These are phyloP conservation scores for Kradibia gibbosae DNA, from an alignment of 1,140 invertebrate genomes.

Conservation along the genomic window DNA sequence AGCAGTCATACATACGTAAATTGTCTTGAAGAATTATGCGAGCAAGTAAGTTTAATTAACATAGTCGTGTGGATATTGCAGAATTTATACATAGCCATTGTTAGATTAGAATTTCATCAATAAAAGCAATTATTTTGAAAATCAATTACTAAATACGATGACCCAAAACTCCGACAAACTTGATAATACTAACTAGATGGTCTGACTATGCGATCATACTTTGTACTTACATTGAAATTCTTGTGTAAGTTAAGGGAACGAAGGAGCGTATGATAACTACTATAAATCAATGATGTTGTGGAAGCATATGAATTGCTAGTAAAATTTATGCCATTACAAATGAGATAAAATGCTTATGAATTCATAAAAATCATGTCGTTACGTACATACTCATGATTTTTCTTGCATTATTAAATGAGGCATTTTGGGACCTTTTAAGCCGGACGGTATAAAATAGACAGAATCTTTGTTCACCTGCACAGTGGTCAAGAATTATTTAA, in stretches of 20 bases:
- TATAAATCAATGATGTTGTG: background rate
- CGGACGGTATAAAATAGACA: background rate
- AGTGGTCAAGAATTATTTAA: conserved; percentile 29
- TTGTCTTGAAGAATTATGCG: no score
- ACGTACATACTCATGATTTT: background rate
- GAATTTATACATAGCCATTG: background rate
- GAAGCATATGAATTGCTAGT: conserved; percentile 12
- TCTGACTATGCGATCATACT: no score
- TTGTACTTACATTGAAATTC: background rate
- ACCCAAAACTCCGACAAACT: background rate
- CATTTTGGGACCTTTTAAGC: background rate
- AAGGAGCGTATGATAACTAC: background rate
- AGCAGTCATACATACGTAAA: no score
- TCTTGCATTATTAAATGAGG: background rate
- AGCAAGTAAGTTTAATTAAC: no score
- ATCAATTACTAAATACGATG: background rate
- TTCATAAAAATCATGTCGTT: conserved; percentile 20
- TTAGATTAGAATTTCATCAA: background rate
- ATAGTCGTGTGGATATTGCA: no score
- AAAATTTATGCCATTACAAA: conserved; percentile 30
- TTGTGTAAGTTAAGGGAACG: background rate
- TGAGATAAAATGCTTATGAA: conserved; percentile 33
- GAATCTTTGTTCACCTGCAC: background rate
- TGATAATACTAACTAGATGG: background rate
- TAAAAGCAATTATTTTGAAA: background rate